Evolutionary conservation across 1,140 invertebrate species (phyloP), one percentile per base, ranked within the genome.

Genomic region (Pseudoatta argentina): DNA sequence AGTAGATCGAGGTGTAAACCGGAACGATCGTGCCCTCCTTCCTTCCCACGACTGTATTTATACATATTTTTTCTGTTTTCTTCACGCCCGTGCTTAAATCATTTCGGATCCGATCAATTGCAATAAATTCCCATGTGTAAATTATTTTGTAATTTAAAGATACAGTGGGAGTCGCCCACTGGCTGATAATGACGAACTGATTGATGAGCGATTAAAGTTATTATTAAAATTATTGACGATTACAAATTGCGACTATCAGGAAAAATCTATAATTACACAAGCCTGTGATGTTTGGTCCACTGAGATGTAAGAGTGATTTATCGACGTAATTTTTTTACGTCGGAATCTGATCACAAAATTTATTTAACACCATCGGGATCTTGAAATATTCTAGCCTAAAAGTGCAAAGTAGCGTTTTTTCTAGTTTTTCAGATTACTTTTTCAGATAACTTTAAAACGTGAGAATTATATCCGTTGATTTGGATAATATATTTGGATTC

Each of bases 1-100:
- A 85, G 64, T 85, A 76, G 73, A 85, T n/a, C 72, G 73, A 57
- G 48, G 61, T 85, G 30, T 66, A 77, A 85, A 85, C 61, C 73
- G 73, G 48, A 78, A 85, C 30, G 73, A 85, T 66, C 24, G 14
- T 51, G n/a, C 34, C 10, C 27, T 30, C 16, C 10, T 44, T 14
- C 39, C 7, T 44, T 16, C n/a, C n/a, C 48, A 2, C 30, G 18
- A 44, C 30, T 1, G 21, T 7, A 7, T n/a, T 18, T 72, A 16
- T 39, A 63, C 34, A 53, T 64, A 16, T 6, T 16, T 12, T 48
- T 21, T 10, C 24, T 30, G 6, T 51, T 69, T 27, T n/a, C n/a
- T 6, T 53, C 16, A 39, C 12, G 57, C 7, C 14, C 21, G 14
- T 16, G 5, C 53, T 59, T 14, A 5, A 34, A 39, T 14, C 8